Conservation (phyloP, 2,888 invertebrate species). For the Polymixis lichenea region DNA sequence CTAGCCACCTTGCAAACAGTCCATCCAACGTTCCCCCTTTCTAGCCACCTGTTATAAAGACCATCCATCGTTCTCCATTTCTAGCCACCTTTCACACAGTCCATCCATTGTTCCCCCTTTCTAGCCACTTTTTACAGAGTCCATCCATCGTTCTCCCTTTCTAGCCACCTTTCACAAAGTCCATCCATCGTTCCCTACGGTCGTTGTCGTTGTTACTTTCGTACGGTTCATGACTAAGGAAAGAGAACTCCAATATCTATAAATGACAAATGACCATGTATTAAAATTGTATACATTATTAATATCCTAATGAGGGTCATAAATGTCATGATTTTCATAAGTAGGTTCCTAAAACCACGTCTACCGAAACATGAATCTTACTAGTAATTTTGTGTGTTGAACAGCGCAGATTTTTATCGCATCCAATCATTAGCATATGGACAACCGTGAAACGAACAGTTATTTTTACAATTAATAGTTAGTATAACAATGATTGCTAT, state of each 20-base stretch:
- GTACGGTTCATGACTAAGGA: not conserved
- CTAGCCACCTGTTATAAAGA: no score
- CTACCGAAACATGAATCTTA: conserved; percentile 54
- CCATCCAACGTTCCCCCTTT: no score
- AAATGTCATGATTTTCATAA: conserved; percentile 31
- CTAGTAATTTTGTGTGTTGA: conserved; percentile 36
- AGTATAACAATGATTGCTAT: conserved; percentile 41
- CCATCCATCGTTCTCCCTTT: no score
- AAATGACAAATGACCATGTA: conserved; percentile 22
- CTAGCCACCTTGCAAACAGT: no score
- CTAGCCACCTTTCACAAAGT: no score
- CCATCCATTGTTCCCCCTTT: no score
- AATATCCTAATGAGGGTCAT: conserved; percentile 24
- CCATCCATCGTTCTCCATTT: no score
- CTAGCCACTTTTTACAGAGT: no score
- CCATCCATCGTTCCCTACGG: no score
- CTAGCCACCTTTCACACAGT: no score
- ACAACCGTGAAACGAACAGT: conserved; percentile 60
- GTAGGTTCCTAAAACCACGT: conserved; percentile 42
- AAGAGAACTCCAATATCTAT: conserved; percentile 1
- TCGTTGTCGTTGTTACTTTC: no score
- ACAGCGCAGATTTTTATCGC: conserved; percentile 49
- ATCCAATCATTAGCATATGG: conserved; percentile 51
- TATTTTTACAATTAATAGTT: conserved; percentile 51
- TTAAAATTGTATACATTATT: conserved; percentile 20